A percentile compares a stretch with the other conserved stretches of the same genome.
phyloP scores from a whole-genome alignment of 2,888 invertebrate genomes.

The Nephrocerus scutellatus region DNA sequence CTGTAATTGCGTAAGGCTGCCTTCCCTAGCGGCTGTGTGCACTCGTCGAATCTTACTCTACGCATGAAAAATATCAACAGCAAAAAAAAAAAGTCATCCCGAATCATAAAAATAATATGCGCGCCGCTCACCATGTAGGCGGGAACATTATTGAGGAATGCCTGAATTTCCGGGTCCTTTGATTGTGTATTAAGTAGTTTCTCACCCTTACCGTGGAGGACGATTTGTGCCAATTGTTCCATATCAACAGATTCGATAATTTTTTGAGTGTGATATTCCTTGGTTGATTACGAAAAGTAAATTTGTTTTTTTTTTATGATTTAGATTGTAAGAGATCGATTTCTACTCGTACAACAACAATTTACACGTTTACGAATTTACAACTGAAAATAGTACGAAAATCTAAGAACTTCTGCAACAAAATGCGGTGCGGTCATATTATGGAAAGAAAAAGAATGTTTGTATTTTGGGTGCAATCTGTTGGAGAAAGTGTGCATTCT shows the following conservation, averaged over 20 bases:
- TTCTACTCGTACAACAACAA: no score
- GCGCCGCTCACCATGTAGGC: conserved; percentile 67
- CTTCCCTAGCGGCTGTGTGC: conserved; percentile 77
- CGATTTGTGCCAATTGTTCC: conserved; percentile 82
- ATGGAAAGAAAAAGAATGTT: background rate
- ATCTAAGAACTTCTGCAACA: conserved; percentile 4
- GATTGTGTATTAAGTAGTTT: conserved; percentile 64
- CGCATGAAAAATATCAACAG: background rate
- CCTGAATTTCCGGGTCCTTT: conserved; percentile 70
- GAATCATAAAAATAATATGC: conserved; percentile 4
- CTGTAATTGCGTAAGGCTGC: conserved; percentile 76
- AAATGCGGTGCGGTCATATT: conserved; percentile 1
- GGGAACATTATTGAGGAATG: conserved; percentile 80
- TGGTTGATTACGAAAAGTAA: conserved; percentile 23
- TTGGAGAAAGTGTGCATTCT: no score
- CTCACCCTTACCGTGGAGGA: conserved; percentile 81
- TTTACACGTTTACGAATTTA: no score
- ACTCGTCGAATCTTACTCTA: conserved; percentile 86
- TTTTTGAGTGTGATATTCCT: conserved; percentile 60
- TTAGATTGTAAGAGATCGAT: no score
- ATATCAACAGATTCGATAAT: conserved; percentile 71
- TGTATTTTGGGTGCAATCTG: no score
- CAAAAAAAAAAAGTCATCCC: background rate
- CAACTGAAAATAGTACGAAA: background rate
- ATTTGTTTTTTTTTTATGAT: background rate